Evolutionary conservation across 2,797 vertebrate genomes (phyloP), one percentile per base, ranked within the genome.

Genomic region (Pangasius djambal): DNA sequence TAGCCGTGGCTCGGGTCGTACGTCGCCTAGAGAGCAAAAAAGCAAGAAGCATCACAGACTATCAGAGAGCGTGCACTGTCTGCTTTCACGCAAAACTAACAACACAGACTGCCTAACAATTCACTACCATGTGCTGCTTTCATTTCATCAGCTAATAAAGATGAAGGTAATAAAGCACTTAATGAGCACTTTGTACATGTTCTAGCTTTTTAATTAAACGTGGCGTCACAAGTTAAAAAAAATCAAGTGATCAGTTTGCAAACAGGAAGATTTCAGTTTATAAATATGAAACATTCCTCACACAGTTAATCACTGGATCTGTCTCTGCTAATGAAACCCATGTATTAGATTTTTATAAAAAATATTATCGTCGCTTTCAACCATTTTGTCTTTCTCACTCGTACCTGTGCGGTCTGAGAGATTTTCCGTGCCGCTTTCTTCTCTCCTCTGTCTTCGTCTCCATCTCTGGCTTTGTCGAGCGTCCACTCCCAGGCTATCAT

Each of bases 401-500:
- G 9, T 91, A 98, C 98, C 97, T 98, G 98, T 37, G 98, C 97
- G 0, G 94, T 97, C 85, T 98, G 98, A 13, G 98, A 99, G 93
- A 99, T 98, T 93, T 98, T 99, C 3, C 98, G 94, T 57, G 95
- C 94, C 70, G 98, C 98, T 91, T 98, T 99, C 95, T 98, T 98
- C 86, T 98, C 98, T 0, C 93, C 92, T 91, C 96, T 96, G 40
- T 98, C 98, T 16, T 98, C 98, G 28, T 99, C 98, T 0, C 95
- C 97, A 85, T 97, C 97, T 28, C 97, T 95, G 0, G 98, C 97
- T 94, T 99, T 98, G 88, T 99, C 98, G 1, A 99, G 77, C 0
- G 95, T 97, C 98, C 98, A 99, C 93, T 98, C 98, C 98, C 98
- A 99, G 9, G 97, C 98, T n/a, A 98, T 92, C 98, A 98, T 99